phyloP scores from a whole-genome alignment of 2,113 vertebrate genomes.

The Panurus biarmicus region DNA sequence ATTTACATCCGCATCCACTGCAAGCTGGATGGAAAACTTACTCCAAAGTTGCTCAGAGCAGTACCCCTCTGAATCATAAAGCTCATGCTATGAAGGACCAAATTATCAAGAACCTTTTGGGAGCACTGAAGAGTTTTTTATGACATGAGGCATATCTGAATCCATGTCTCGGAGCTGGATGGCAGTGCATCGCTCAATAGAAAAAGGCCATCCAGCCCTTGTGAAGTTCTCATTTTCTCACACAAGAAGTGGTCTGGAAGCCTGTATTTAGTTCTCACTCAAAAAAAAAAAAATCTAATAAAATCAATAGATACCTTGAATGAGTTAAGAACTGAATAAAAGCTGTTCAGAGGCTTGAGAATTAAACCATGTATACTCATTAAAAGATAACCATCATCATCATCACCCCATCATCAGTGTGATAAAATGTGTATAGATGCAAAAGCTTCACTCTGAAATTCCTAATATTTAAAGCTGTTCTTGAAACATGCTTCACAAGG shows the following conservation, averaged over 20 bases:
- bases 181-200: neutral
- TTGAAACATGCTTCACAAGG: slow-evolving; percentile 69
- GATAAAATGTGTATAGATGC: slow-evolving; percentile 41
- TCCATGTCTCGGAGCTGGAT: neutral
- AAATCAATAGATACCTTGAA: neutral
- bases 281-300: neutral
- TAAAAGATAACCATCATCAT: slow-evolving; percentile 40
- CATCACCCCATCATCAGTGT: slow-evolving; percentile 51
- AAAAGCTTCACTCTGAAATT: slow-evolving; percentile 62
- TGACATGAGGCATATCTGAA: neutral
- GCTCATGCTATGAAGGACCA: neutral
- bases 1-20: neutral
- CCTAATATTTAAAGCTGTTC: slow-evolving; percentile 56
- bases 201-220: neutral
- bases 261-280: slow-evolving; percentile 53
- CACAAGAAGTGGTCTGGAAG: slow-evolving; percentile 4
- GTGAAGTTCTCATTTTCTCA: neutral
- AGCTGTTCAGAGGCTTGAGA: slow-evolving; percentile 22
- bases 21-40: slow-evolving; percentile 25
- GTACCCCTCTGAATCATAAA: neutral
- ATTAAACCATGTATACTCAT: slow-evolving; percentile 20
- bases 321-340: slow-evolving; percentile 58
- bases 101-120: slow-evolving; percentile 16
- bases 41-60: neutral
- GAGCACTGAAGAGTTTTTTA: neutral